These are phyloP conservation scores for Diachrysia chrysitis DNA, from an alignment of 2,888 invertebrate genomes.

Conservation along the genomic window DNA sequence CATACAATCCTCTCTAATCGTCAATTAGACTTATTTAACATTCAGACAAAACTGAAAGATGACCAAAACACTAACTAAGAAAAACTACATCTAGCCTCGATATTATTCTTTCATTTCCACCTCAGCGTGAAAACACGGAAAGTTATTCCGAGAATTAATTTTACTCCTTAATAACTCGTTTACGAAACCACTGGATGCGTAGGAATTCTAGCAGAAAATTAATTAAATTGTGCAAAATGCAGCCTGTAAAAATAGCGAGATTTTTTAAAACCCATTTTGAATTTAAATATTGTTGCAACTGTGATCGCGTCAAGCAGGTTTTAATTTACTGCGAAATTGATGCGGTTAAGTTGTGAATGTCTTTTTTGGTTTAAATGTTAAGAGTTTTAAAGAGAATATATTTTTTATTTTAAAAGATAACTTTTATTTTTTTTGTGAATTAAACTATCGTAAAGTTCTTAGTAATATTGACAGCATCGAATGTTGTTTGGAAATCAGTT, in stretches of 20 bases:
- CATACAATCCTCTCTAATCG: no score
- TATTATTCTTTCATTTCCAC: slow-evolving; percentile 21
- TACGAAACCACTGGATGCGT: slow-evolving; percentile 23
- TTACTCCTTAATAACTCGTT: slow-evolving; percentile 29
- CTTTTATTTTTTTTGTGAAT: background rate
- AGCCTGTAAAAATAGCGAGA: slow-evolving; percentile 37
- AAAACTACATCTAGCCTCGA: background rate
- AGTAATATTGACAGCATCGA: background rate
- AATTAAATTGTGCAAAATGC: slow-evolving; percentile 37
- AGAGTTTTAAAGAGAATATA: background rate
- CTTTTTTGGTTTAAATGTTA: background rate
- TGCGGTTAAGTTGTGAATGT: slow-evolving; percentile 2
- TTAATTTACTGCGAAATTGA: slow-evolving; percentile 21
- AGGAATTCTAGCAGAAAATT: slow-evolving; percentile 39
- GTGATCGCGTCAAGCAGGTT: slow-evolving; percentile 14
- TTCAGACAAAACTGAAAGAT: background rate
- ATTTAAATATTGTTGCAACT: slow-evolving; percentile 32
- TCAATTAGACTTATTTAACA: background rate
- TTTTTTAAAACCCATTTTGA: slow-evolving; percentile 21
- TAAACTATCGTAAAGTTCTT: background rate
- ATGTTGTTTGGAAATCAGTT: background rate
- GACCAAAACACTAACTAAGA: background rate
- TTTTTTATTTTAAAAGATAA: no score
- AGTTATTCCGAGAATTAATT: slow-evolving; percentile 18
- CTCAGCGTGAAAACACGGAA: slow-evolving; percentile 5